A percentile compares a stretch with the other conserved stretches of the same genome.
phyloP scores from a whole-genome alignment of 2,113 vertebrate species.

The Micronycteris hirsuta region DNA sequence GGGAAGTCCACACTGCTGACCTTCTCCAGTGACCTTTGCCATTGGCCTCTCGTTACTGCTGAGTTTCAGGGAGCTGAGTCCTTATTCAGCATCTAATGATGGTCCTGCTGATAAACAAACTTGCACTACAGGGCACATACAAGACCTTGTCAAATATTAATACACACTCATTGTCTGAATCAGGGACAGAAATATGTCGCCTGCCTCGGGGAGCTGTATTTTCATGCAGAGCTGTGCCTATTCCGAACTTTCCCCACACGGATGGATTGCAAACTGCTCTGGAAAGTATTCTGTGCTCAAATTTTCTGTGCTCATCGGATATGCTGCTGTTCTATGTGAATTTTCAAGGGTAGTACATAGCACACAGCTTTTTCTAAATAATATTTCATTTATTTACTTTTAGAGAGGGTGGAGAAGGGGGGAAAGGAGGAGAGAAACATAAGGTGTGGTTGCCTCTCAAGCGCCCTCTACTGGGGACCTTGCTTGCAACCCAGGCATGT shows the following conservation, averaged over 20 bases:
- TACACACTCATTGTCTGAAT: not conserved
- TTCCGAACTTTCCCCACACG: not conserved
- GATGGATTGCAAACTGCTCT: not conserved
- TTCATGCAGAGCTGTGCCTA: rapidly evolving
- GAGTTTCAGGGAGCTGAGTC: not conserved
- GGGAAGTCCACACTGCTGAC: not conserved
- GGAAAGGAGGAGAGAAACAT: too few species aligned
- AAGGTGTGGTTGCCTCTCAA: too few species aligned
- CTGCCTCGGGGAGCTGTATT: not conserved
- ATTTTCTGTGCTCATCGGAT: not conserved
- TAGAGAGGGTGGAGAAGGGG: too few species aligned
- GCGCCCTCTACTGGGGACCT: too few species aligned
- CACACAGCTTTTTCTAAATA: not conserved
- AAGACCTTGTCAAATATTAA: not conserved
- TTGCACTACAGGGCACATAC: too few species aligned
- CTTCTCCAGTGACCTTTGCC: not conserved
- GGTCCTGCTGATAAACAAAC: not conserved
- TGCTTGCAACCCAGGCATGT: too few species aligned
- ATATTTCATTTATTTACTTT: not conserved
- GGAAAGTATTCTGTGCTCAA: not conserved
- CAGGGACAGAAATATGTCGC: rapidly evolving
- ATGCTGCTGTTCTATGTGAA: not conserved
- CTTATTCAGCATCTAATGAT: not conserved
- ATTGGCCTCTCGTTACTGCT: not conserved
- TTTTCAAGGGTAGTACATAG: not conserved